Evolutionary conservation across 2,888 invertebrate genomes (phyloP).

Genomic region (Desoria tigrina): DNA sequence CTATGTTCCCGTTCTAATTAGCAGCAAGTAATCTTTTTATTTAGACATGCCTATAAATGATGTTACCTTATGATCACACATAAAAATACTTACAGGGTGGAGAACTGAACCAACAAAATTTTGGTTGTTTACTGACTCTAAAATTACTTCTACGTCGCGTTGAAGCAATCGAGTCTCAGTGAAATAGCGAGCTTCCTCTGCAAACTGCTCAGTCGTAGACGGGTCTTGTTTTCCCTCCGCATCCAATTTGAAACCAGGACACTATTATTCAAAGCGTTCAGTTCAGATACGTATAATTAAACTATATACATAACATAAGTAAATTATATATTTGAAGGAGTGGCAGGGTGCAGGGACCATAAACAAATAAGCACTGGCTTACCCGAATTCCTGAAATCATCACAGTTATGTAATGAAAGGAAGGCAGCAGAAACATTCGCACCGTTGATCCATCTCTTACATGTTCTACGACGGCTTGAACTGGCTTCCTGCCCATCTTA

Average conservation of each 20-base stretch:
- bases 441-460: conserved; percentile 97
- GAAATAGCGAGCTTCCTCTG: conserved; percentile 91
- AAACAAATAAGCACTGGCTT: conserved; percentile 54
- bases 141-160: conserved; percentile 81
- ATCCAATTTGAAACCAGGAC: conserved; percentile 72
- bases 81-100: conserved; percentile 77
- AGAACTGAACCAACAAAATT: conserved; percentile 91
- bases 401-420: conserved; percentile 85
- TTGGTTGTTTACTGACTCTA: conserved; percentile 89
- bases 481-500: conserved; percentile 78
- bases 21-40: too few relatives aligned
- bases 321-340: neutral
- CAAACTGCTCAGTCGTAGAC: conserved; percentile 62
- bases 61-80: too few relatives aligned
- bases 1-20: conserved; percentile 75
- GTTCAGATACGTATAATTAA: conserved; percentile 6
- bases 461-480: conserved; percentile 93
- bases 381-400: conserved; percentile 93
- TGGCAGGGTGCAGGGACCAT: neutral
- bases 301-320: conserved; percentile 1
- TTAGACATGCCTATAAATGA: neutral
- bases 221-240: conserved; percentile 66
- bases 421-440: conserved; percentile 85
- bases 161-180: conserved; percentile 89
- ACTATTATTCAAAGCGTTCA: conserved; percentile 56